phyloP scores from a whole-genome alignment of 2,797 vertebrate genomes.

The Ataeniobius toweri region DNA sequence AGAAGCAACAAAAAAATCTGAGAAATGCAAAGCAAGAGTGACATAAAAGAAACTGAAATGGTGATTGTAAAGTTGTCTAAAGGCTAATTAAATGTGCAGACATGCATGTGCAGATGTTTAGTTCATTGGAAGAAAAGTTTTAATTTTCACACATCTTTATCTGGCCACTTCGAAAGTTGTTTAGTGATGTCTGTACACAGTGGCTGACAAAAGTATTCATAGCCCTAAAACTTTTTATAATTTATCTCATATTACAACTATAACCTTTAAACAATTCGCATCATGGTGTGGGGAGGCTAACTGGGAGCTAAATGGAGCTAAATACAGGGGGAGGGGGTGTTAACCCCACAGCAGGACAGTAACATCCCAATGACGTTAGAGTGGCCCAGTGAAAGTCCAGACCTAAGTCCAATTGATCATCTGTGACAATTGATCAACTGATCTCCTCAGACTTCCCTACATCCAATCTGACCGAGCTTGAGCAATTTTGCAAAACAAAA shows the following conservation, averaged over 20 bases:
- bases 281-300: background rate
- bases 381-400: conserved; percentile 1
- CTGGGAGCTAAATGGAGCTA: too few relatives aligned
- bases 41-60: conserved; percentile 63
- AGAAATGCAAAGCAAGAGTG: conserved; percentile 69
- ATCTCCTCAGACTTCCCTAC: background rate
- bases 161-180: background rate
- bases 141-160: background rate
- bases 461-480: background rate
- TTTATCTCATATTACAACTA: background rate
- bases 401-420: background rate
- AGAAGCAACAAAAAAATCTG: conserved; percentile 78
- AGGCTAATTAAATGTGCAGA: conserved; percentile 3
- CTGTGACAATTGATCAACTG: background rate
- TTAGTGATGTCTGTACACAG: background rate
- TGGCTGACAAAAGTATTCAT: background rate
- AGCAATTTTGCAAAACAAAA: background rate
- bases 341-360: background rate
- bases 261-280: background rate
- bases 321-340: too few relatives aligned
- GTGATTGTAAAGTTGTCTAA: conserved; percentile 58
- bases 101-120: conserved; percentile 51
- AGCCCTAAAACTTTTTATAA: background rate
- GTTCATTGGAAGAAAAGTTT: conserved; percentile 19
- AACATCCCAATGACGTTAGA: background rate